Evolutionary conservation across 2,113 vertebrate species (phyloP).

Genomic region (Peucedramus taeniatus): DNA sequence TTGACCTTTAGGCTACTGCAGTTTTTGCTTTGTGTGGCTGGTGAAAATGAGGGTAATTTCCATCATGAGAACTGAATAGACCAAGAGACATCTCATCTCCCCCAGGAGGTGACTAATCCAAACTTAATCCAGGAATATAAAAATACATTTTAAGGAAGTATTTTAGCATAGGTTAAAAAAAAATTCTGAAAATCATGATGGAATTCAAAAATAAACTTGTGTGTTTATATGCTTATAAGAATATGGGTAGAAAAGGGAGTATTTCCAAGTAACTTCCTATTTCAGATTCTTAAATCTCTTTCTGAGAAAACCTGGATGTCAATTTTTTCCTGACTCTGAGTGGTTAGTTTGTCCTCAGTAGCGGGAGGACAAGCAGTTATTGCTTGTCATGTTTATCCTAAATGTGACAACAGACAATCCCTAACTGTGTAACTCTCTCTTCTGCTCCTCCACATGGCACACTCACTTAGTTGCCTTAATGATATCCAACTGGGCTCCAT

Average conservation of each 20-base stretch:
- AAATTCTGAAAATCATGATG: neutral
- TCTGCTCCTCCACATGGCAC: neutral
- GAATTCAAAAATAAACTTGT: neutral
- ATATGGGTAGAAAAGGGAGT: neutral
- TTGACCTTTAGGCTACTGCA: neutral
- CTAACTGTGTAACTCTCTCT: neutral
- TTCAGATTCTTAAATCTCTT: neutral
- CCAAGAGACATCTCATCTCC: neutral
- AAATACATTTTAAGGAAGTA: neutral
- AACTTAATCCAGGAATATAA: conserved; percentile 1
- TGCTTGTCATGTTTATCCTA: conserved; percentile 38
- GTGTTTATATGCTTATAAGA: neutral
- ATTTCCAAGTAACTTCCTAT: neutral
- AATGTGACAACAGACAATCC: conserved; percentile 34
- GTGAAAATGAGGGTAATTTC: neutral
- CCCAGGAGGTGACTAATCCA: conserved; percentile 4
- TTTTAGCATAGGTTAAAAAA: neutral
- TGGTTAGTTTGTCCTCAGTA: conserved; percentile 3
- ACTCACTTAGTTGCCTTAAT: conserved; percentile 6
- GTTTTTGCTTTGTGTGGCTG: neutral
- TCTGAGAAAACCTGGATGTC: neutral
- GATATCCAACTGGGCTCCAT: conserved; percentile 24
- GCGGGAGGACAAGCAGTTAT: neutral
- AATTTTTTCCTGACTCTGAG: neutral
- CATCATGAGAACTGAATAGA: neutral